Evolutionary conservation across 2,888 invertebrate genomes (phyloP).

Genomic region (Melinopterus prodromus): DNA sequence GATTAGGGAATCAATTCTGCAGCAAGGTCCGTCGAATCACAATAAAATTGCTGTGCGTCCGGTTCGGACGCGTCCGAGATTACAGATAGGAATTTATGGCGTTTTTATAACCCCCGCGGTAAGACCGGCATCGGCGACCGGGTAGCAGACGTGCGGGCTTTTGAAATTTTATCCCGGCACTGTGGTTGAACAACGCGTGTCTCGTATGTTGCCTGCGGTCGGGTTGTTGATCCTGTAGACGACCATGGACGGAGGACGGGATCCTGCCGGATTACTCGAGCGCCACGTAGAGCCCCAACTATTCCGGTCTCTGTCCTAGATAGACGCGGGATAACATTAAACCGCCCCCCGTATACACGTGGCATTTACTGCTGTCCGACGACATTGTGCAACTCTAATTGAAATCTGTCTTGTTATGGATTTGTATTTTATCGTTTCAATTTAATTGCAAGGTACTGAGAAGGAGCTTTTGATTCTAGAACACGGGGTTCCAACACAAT

Average conservation of each 20-base stretch:
- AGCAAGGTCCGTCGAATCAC: conserved; percentile 14
- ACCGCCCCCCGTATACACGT: conserved; percentile 48
- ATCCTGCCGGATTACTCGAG: conserved; percentile 52
- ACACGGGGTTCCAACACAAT: no score
- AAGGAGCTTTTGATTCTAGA: neutral
- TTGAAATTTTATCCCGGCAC: conserved; percentile 18
- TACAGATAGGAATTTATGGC: conserved; percentile 21
- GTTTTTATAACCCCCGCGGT: conserved; percentile 18
- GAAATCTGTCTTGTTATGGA: conserved; percentile 20
- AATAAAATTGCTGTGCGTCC: conserved; percentile 11
- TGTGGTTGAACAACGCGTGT: conserved; percentile 46
- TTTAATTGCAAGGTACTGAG: conserved; percentile 5
- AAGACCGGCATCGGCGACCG: neutral
- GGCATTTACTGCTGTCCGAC: conserved; percentile 45
- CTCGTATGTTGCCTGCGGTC: conserved; percentile 52
- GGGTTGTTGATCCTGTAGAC: conserved; percentile 51
- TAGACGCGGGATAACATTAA: conserved; percentile 53
- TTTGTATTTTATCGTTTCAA: conserved; percentile 17
- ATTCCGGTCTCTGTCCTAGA: conserved; percentile 51
- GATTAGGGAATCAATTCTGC: neutral
- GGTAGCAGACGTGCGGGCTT: neutral
- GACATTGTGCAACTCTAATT: conserved; percentile 12
- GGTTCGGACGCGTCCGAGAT: conserved; percentile 7
- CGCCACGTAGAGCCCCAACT: conserved; percentile 49
- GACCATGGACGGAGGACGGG: conserved; percentile 45